Evolutionary conservation across 53 echinoderm and acorn worm species (phyloP), one percentile per base, ranked within the genome.

Genomic region (Echinometra lucunter): DNA sequence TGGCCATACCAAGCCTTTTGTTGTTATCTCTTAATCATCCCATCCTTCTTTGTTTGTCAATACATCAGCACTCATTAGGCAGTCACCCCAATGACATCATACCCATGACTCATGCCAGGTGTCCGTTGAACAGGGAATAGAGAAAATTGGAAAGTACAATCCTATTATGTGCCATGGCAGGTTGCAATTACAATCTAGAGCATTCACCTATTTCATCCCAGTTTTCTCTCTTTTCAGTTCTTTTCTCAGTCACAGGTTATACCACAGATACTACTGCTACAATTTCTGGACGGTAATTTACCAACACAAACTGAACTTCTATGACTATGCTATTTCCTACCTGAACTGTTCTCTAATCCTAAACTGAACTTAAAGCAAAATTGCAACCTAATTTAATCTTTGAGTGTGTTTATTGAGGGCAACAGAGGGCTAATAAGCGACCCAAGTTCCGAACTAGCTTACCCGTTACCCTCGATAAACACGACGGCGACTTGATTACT

Each of bases 31-130:
- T 89, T 60, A 89, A 57, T 89, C 63, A 60, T 58, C 60, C 11
- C 58, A 58, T 38, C 60, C 42, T 60, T 21, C 40, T 21, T 47
- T 89, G 89, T 89, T 60, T 58, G 38, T 60, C 60, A 58, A 58
- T 57, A 89, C 37, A 60, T 89, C 89, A 89, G 19, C 89, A 58
- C 16, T 89, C 58, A 60, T 89, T 89, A 58, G 37, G 60, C 58
- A 38, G 89, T 89, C 89, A 89, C 1, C 89, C 25, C 60, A 1
- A 58, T 89, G 89, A 89, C 38, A 35, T 47, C 85, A 85, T 85
- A 35, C 13, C 88, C 37, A 34, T 89, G 89, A 89, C 89, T 89
- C 60, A 89, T 38, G 40, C 6, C 89, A 89, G 89, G 57, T 58
- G 89, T 60, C 58, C 30, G 37, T 16, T 25, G 12, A 53, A 53